A percentile compares a stretch with the other conserved stretches of the same genome.
phyloP scores from a whole-genome alignment of 2,797 vertebrate species.

The Dallia pectoralis region DNA sequence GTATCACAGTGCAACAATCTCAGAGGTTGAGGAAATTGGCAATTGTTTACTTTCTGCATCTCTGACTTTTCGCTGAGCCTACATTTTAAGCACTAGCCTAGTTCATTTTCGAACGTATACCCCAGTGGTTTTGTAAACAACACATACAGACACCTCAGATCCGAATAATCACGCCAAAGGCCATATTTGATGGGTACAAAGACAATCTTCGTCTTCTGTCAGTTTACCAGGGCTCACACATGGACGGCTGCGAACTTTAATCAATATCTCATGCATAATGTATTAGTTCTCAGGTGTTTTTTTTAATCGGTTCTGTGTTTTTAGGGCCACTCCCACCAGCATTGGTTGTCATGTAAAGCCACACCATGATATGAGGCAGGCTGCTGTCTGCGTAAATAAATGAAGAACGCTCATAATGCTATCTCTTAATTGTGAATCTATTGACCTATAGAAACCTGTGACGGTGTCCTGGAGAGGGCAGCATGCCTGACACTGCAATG shows the following conservation, averaged over 20 bases:
- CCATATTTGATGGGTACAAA: background rate
- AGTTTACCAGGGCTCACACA: background rate
- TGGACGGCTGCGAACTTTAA: background rate
- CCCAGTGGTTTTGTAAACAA: slow-evolving; percentile 23
- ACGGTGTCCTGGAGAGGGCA: background rate
- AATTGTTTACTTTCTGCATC: slow-evolving; percentile 6
- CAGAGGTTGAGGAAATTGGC: too few species aligned
- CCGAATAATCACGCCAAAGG: slow-evolving; percentile 18
- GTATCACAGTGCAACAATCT: too few species aligned
- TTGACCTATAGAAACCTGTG: background rate
- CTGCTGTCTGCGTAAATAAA: background rate
- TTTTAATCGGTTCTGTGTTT: background rate
- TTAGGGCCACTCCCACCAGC: background rate
- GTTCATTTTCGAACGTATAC: slow-evolving; percentile 26
- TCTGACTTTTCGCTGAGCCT: background rate
- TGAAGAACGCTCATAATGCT: background rate
- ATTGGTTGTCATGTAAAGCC: background rate
- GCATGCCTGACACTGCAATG: background rate
- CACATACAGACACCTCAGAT: slow-evolving; percentile 21
- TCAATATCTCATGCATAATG: slow-evolving; percentile 12
- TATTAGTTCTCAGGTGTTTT: slow-evolving; percentile 5
- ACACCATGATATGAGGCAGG: background rate
- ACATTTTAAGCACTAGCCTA: slow-evolving; percentile 11
- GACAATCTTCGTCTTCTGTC: background rate
- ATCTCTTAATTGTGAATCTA: background rate